Base-by-base conservation (phyloP, 2,888 invertebrate genomes). In the Chalcis sispes region DNA sequence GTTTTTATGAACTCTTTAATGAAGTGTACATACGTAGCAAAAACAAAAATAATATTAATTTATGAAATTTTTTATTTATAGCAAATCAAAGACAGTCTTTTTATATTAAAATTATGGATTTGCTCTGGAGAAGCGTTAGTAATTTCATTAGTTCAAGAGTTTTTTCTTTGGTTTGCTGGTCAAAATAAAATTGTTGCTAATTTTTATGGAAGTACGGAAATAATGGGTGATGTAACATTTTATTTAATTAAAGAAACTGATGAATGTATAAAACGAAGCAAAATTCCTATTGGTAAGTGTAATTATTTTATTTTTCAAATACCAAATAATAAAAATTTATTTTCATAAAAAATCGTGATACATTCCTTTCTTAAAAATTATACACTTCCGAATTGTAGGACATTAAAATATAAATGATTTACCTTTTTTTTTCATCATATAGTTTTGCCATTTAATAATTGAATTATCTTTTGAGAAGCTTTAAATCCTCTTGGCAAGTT, bases 141-240 rank as follows among this genome's bases (percentile, higher is more conserved):
- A 15, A 91, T 93, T 5, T 91, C 93, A 0, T 88, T 96, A 40
- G 94, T 94, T 0, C 89, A 91, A 48, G 92, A 94, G 82, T 97
- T 96, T 90, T 95, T 95, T 87, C 90, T 91, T 42, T 92, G 93
- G 79, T 95, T 96, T 79, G 90, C 92, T n/a, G 91, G 91, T 71
- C 90, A 92, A 10, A 89, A 90, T 1, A 93, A 94, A 78, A 90
- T 91, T 18, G 89, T 97, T 50, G 95, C 95, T 67, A 97, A 97
- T 86, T 96, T 96, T 85, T 97, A 96, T 83, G 97, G 97, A 0
- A 96, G 96, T 80, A 96, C 97, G 0, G 97, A 97, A 87, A 93
- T 96, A 0, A 96, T 96, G 94, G 97, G 96, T 0, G 97, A 96
- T 85, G 96, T 97, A 1, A 96, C 96, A 0, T 96, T 92, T 83